Evolutionary conservation across 1,140 invertebrate genomes (phyloP).

Genomic region (Drosophila teissieri): DNA sequence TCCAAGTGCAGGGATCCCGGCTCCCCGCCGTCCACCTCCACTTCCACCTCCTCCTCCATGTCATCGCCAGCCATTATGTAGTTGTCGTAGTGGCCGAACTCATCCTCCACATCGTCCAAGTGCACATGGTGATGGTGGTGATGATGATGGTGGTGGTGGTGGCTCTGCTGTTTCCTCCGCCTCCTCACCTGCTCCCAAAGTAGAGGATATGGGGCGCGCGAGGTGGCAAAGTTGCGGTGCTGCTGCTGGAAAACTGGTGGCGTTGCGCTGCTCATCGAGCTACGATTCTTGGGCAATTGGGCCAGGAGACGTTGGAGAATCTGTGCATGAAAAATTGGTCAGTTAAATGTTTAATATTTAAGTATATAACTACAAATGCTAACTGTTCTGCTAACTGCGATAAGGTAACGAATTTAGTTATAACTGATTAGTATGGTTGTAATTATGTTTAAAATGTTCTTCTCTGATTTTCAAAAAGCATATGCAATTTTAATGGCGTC

Average conservation of each 20-base stretch:
- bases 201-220: constrained; percentile 52
- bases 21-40: constrained; percentile 43
- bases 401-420: too few species aligned
- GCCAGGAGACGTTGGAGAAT: constrained; percentile 81
- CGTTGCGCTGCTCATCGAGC: constrained; percentile 26
- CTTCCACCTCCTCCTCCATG: constrained; percentile 58
- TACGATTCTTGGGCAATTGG: constrained; percentile 71
- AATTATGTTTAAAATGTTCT: too few species aligned
- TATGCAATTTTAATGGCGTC: too few species aligned
- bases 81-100: constrained; percentile 67
- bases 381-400: too few species aligned
- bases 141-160: constrained; percentile 14
- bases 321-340: constrained; percentile 17
- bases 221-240: constrained; percentile 50
- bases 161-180: constrained; percentile 52
- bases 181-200: constrained; percentile 65
- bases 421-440: too few species aligned
- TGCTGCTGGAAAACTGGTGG: constrained; percentile 42
- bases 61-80: constrained; percentile 73
- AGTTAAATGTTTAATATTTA: not conserved
- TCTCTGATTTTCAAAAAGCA: too few species aligned
- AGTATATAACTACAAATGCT: too few species aligned
- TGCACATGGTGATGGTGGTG: constrained; percentile 58
- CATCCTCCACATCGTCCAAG: constrained; percentile 68
- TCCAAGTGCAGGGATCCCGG: constrained; percentile 53